These are phyloP conservation scores for Coregonus sp. DNA, from an alignment of 2,797 vertebrate species.

Conservation along the genomic window DNA sequence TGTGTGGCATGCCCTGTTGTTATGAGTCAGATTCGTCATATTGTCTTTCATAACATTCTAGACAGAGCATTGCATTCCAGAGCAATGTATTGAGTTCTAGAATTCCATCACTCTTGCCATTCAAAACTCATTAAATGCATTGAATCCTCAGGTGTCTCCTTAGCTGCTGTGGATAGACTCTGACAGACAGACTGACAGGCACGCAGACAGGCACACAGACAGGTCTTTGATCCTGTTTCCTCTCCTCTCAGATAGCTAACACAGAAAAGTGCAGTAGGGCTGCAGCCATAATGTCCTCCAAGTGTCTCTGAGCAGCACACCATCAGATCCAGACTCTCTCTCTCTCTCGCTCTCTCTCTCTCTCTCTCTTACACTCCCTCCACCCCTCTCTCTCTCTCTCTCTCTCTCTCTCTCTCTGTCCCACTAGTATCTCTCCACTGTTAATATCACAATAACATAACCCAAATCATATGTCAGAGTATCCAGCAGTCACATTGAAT, in stretches of 20 bases:
- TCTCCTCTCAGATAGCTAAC: background rate
- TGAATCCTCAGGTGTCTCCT: background rate
- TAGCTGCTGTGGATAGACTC: background rate
- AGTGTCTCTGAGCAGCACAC: background rate
- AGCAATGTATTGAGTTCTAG: too few species aligned
- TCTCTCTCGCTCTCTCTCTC: too few species aligned
- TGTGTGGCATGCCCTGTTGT: background rate
- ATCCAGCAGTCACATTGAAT: too few species aligned
- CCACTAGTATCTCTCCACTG: background rate
- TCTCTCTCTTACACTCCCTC: too few species aligned
- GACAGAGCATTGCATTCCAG: too few species aligned
- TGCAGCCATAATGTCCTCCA: background rate
- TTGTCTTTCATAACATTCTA: too few species aligned
- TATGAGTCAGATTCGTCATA: too few species aligned
- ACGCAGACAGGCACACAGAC: background rate
- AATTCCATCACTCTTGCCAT: background rate
- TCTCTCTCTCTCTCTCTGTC: too few species aligned
- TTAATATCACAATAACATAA: constrained; percentile 6
- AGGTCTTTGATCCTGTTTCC: background rate
- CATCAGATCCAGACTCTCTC: background rate
- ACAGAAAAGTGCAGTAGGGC: too few species aligned
- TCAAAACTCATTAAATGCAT: background rate
- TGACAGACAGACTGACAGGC: background rate
- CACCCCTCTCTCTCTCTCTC: too few species aligned
- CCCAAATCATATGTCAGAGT: background rate